These are phyloP conservation scores for Colinus virginianus DNA, from an alignment of 2,113 vertebrate species.

Conservation along the genomic window DNA sequence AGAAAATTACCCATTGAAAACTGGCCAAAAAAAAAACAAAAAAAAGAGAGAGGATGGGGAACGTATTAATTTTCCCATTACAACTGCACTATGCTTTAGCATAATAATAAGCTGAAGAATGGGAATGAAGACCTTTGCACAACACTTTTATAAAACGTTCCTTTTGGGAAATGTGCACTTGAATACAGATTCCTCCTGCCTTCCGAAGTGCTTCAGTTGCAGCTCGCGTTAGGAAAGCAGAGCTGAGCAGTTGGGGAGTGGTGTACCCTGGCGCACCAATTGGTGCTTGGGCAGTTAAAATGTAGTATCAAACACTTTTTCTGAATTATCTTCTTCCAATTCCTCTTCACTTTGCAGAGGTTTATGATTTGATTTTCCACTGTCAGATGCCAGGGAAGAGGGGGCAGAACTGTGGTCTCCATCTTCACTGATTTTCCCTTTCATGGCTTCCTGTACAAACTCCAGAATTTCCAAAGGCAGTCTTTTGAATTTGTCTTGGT, in stretches of 20 bases:
- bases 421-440: conserved; percentile 86
- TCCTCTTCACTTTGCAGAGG: conserved; percentile 87
- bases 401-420: conserved; percentile 80
- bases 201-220: conserved; percentile 63
- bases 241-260: conserved; percentile 3
- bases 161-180: conserved; percentile 59
- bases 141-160: conserved; percentile 61
- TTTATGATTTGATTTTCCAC: conserved; percentile 87
- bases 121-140: conserved; percentile 52
- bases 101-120: conserved; percentile 56
- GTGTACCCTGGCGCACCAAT: conserved; percentile 6
- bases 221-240: conserved; percentile 59
- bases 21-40: conserved; percentile 29
- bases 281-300: conserved; percentile 80
- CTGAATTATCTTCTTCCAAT: conserved; percentile 83
- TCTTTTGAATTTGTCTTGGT: conserved; percentile 97
- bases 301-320: conserved; percentile 90
- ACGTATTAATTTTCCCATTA: conserved; percentile 67
- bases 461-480: conserved; percentile 97
- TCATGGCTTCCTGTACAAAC: conserved; percentile 96
- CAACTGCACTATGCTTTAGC: conserved; percentile 66
- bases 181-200: conserved; percentile 70
- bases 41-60: background rate
- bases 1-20: conserved; percentile 65
- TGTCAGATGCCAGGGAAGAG: conserved; percentile 75